Conservation (phyloP, 53 echinoderm and acorn worm species). For the Luidia sarsii region DNA sequence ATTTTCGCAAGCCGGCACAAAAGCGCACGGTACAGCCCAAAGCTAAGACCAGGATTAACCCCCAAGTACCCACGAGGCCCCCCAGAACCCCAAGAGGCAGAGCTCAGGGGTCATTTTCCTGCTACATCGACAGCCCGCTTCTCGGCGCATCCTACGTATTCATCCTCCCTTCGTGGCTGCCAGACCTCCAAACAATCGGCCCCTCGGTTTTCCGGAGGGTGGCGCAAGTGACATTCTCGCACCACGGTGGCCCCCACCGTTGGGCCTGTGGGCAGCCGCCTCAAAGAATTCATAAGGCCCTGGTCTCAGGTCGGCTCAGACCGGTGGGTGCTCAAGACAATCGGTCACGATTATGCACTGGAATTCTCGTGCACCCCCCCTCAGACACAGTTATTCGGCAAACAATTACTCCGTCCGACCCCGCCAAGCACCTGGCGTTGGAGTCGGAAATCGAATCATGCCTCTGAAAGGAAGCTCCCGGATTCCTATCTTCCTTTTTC, state of each 20-base stretch:
- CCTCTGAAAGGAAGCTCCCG: not conserved
- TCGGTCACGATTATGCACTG: not conserved
- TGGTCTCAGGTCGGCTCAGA: conserved; percentile 9
- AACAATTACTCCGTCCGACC: not conserved
- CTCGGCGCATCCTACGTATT: too few species aligned
- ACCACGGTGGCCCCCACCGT: not conserved
- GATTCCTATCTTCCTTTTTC: conserved; percentile 4
- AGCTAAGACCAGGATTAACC: too few species aligned
- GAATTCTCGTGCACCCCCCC: conserved; percentile 6
- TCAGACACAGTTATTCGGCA: not conserved
- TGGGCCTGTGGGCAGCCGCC: conserved; percentile 5
- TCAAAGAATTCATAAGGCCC: not conserved
- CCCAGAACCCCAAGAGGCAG: too few species aligned
- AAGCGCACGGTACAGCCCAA: not conserved
- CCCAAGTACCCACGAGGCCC: too few species aligned
- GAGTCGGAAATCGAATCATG: conserved; percentile 1
- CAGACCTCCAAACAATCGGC: not conserved
- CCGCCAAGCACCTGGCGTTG: not conserved
- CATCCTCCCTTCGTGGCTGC: too few species aligned
- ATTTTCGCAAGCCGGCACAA: not conserved
- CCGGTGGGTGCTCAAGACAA: conserved; percentile 35
- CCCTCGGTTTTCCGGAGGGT: not conserved
- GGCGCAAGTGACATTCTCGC: not conserved
- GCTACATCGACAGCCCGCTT: too few species aligned
- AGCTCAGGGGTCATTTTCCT: too few species aligned